Evolutionary conservation across 2,888 invertebrate genomes (phyloP), one percentile per base, ranked within the genome.

Genomic region (Ichneumoninae sp.): DNA sequence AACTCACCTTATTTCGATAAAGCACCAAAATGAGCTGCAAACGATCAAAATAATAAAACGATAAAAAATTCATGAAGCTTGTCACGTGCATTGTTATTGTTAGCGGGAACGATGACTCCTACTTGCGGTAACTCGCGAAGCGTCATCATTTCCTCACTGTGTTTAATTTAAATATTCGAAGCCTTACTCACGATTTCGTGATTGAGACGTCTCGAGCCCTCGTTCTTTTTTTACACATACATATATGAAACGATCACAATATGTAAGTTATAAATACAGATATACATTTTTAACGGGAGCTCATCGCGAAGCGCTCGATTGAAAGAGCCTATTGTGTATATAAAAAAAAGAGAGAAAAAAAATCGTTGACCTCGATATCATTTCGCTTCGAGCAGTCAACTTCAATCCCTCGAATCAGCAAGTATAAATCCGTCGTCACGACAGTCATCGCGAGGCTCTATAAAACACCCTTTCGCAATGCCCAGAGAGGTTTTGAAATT

Each of bases 281-380:
- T 19, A 75, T 50, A 50, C 1, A 68, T 5, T 33, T 50, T 47
- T 47, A 33, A 65, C 73, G 77, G 36, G 50, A 66, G 47, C 30
- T 16, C 80, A 66, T 73, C 80, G 75, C 57, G 19, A 60, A 50
- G 30, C 30, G 70, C 66, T 50, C 57, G 65, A 73, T 71, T 68
- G 80, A 82, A 85, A 73, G 77, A 69, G 74, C 69, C 80, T 75
- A 70, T 47, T 79, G 77, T 84, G 74, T 79, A 77, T 57, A 66
- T 73, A 74, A 79, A 77, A 83, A 77, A 69, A 69, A 76, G 50
- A 71, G 3, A 16, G 0, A 52, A 52, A 16, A 19, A 19, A 19
- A 19, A 19, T 52, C 36, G 65, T 71, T 52, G 71, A 79, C 70
- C 52, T 65, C 63, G 65, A 65, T 63, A 70, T 36, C 50, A 47